Conservation (phyloP, 2,797 vertebrate species). For the Hirundo rustica region DNA sequence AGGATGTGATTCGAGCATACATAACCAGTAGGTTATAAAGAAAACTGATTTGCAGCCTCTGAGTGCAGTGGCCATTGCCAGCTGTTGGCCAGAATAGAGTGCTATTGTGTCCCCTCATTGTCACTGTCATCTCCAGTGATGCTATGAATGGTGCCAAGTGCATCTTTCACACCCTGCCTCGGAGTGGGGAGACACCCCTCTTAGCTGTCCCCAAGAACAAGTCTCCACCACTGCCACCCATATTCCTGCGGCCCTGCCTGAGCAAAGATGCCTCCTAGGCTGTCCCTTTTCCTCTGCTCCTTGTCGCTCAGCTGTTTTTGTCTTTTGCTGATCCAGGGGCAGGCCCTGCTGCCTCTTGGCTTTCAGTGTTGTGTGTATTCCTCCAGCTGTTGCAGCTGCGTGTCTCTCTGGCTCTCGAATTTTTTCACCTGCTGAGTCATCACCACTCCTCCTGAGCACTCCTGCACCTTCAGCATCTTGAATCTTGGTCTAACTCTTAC, state of each 20-base stretch:
- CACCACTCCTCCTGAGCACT: background rate
- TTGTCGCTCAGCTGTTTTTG: background rate
- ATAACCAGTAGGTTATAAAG: background rate
- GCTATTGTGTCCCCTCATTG: background rate
- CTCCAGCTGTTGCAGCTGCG: background rate
- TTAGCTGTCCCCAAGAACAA: background rate
- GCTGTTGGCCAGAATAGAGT: background rate
- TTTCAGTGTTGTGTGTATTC: background rate
- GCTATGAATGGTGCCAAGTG: background rate
- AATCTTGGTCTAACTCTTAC: background rate
- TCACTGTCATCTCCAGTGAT: background rate
- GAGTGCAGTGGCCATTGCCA: background rate
- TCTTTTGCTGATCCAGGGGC: background rate
- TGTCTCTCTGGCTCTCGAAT: background rate
- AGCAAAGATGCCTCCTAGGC: rapidly evolving
- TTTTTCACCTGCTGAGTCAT: background rate
- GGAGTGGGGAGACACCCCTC: rapidly evolving
- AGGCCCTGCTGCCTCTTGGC: background rate
- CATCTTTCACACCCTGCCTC: background rate
- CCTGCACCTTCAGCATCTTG: background rate
- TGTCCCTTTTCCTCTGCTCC: background rate
- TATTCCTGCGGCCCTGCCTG: background rate
- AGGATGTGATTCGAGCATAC: rapidly evolving
- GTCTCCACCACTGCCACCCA: rapidly evolving
- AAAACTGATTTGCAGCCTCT: background rate